Percentiles rank a stretch among this genome's conserved stretches.
Conservation (phyloP, 2,797 vertebrate genomes). For the Lemur catta region DNA sequence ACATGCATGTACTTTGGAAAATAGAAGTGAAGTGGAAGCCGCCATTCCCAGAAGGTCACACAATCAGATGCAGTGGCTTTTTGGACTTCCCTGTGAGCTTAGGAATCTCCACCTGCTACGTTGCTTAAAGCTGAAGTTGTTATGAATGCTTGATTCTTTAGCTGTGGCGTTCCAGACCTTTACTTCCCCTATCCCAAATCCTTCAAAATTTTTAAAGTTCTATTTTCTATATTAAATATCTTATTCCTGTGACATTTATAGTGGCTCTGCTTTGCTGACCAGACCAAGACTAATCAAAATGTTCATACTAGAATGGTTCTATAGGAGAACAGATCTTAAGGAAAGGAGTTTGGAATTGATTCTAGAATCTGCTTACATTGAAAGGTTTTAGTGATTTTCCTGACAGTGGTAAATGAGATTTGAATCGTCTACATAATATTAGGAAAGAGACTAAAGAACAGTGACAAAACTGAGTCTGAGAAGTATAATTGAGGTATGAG, state of each 20-base stretch:
- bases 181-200: neutral
- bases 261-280: neutral
- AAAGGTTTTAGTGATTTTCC: neutral
- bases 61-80: neutral
- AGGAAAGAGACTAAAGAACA: neutral
- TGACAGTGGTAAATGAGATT: neutral
- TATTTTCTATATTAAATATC: neutral
- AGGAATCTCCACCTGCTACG: neutral
- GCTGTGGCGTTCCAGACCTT: neutral
- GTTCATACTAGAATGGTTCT: neutral
- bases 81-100: neutral
- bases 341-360: neutral
- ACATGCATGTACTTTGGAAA: neutral
- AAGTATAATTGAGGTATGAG: neutral
- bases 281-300: neutral
- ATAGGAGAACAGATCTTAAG: neutral
- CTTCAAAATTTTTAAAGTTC: neutral
- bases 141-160: neutral
- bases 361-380: neutral
- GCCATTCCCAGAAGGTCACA: neutral
- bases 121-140: neutral
- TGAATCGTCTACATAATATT: neutral
- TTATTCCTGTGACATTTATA: neutral
- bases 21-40: neutral
- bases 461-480: neutral